Percentiles rank a stretch among this genome's conserved stretches.
Conservation (phyloP, 1,140 invertebrate genomes). For the Cydia pomonella region DNA sequence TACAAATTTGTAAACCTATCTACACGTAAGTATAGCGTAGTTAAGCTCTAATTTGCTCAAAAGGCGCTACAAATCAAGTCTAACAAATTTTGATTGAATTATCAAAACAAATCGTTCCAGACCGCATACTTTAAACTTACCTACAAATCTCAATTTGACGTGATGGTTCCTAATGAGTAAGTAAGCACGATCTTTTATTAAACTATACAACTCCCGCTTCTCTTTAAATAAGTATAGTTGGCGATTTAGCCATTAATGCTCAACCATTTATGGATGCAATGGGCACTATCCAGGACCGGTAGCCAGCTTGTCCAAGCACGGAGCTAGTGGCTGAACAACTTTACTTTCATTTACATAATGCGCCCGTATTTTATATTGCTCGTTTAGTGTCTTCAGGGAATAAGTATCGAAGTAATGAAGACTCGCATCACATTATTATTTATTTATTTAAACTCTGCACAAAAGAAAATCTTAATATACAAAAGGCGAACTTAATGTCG, state of each 20-base stretch:
- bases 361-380: conserved; percentile 33
- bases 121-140: not conserved
- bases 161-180: conserved; percentile 9
- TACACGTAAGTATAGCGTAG: conserved; percentile 27
- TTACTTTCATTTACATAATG: conserved; percentile 62
- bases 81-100: not conserved
- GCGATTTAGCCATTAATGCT: conserved; percentile 43
- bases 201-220: not conserved
- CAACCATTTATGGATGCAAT: conserved; percentile 46
- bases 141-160: not conserved
- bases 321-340: conserved; percentile 45
- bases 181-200: conserved; percentile 6
- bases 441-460: too few relatives aligned
- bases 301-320: conserved; percentile 14
- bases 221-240: conserved; percentile 10
- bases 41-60: not conserved
- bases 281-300: conserved; percentile 40
- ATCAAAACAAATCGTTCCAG: conserved; percentile 2
- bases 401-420: too few relatives aligned
- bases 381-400: conserved; percentile 16
- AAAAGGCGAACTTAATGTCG: too few relatives aligned
- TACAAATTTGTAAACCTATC: conserved; percentile 31
- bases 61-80: not conserved
- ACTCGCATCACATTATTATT: not conserved
- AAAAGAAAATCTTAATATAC: too few relatives aligned